Evolutionary conservation across 2,888 invertebrate genomes (phyloP).

Genomic region (Napeogenes sylphis): DNA sequence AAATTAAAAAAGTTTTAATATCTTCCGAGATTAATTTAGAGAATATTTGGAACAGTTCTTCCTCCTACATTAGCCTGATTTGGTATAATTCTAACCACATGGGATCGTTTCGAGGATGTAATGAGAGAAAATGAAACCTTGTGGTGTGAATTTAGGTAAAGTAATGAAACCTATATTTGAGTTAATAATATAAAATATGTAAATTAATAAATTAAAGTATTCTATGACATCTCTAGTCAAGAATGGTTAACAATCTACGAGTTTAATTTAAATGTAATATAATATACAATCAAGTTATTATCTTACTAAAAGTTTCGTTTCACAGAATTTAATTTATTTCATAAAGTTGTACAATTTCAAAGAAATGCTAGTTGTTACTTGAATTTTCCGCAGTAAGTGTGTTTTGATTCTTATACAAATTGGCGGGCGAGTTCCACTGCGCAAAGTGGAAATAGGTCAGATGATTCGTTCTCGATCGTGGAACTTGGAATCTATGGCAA

Average conservation of each 20-base stretch:
- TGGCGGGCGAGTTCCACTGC: constrained; percentile 13
- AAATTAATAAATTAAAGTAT: too few species aligned
- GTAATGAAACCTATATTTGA: too few species aligned
- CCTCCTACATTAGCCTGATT: constrained; percentile 15
- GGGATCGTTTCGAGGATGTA: constrained; percentile 20
- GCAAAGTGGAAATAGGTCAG: constrained; percentile 39
- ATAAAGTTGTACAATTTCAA: background rate
- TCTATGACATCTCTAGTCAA: too few species aligned
- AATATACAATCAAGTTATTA: too few species aligned
- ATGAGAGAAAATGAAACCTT: constrained; percentile 27
- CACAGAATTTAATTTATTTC: background rate
- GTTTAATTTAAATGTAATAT: too few species aligned
- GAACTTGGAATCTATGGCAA: constrained; percentile 15
- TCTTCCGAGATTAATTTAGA: too few species aligned
- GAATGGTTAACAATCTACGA: too few species aligned
- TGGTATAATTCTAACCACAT: constrained; percentile 21
- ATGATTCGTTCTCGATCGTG: constrained; percentile 27
- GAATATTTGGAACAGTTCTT: too few species aligned
- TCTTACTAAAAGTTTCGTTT: too few species aligned
- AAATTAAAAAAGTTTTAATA: background rate
- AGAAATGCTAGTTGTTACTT: constrained; percentile 1
- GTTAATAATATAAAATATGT: too few species aligned
- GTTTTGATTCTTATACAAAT: constrained; percentile 22
- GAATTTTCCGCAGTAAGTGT: constrained; percentile 14
- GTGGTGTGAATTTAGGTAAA: constrained; percentile 12